Conservation (phyloP, 2,797 vertebrate species). For the Crocodylus rhombifer region DNA sequence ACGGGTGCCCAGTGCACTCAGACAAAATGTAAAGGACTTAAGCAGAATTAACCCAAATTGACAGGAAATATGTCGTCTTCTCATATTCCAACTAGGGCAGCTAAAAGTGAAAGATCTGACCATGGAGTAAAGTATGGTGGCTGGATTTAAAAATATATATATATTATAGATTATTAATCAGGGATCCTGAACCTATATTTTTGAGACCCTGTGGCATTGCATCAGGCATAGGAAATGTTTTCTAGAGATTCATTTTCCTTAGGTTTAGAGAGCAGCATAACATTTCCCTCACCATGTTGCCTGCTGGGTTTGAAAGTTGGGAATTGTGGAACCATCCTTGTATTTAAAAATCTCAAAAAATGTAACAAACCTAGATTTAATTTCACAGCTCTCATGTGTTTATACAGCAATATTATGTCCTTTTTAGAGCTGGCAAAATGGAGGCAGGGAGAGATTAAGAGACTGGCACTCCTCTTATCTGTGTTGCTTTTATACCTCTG, state of each 20-base stretch:
- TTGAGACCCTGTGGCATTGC: too few relatives aligned
- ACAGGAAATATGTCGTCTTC: conserved; percentile 9
- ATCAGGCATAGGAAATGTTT: too few relatives aligned
- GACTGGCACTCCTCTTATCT: background rate
- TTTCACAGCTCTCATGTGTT: background rate
- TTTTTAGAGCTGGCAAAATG: background rate
- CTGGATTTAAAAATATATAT: background rate
- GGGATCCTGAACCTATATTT: too few relatives aligned
- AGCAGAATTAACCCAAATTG: background rate
- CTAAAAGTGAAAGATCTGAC: background rate
- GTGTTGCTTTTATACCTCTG: background rate
- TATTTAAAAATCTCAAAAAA: background rate
- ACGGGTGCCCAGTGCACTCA: background rate
- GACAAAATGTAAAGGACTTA: conserved; percentile 15
- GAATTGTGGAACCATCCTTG: background rate
- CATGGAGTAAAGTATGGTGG: background rate
- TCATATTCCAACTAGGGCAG: background rate
- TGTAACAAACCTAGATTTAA: background rate
- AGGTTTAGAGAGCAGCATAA: background rate
- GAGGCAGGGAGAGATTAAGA: background rate
- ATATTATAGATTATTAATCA: too few relatives aligned
- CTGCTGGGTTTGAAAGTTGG: background rate
- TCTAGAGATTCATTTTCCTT: background rate
- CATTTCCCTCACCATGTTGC: background rate
- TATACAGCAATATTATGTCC: background rate